Evolutionary conservation across 2,797 vertebrate species (phyloP).

Genomic region (Neomorphus geoffroyi): DNA sequence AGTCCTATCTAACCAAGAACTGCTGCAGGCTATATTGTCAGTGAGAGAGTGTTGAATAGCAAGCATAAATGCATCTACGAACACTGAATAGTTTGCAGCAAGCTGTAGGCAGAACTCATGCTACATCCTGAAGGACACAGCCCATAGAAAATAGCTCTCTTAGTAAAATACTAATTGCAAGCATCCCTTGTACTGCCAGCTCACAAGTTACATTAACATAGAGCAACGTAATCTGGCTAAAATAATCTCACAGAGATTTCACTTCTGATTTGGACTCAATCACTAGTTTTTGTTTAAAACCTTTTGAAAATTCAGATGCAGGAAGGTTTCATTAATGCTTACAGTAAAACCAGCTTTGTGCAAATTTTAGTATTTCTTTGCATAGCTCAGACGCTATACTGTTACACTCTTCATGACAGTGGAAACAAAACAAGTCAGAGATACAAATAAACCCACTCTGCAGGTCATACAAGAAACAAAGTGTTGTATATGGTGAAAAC

Average conservation of each 20-base stretch:
- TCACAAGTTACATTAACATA: not conserved
- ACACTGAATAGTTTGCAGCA: conserved; percentile 38
- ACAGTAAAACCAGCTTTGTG: not conserved
- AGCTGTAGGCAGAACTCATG: conserved; percentile 44
- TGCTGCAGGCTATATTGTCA: conserved; percentile 51
- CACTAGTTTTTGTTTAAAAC: not conserved
- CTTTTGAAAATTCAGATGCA: not conserved
- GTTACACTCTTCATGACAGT: not conserved
- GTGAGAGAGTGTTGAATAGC: conserved; percentile 37
- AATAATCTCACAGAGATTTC: not conserved
- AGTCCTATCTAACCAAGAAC: conserved; percentile 43
- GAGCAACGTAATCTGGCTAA: not conserved
- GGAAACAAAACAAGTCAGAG: conserved; percentile 8
- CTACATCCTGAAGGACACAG: conserved; percentile 16
- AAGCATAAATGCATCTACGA: conserved; percentile 45
- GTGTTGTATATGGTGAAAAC: not conserved
- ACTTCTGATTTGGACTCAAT: not conserved
- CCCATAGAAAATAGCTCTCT: not conserved
- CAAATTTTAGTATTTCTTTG: not conserved
- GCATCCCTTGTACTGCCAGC: not conserved
- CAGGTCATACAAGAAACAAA: not conserved
- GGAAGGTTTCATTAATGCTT: not conserved
- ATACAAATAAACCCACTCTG: not conserved
- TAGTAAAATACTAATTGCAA: conserved; percentile 28
- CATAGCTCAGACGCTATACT: not conserved